Conservation (phyloP, 2,797 vertebrate genomes). For the Ispidina picta region DNA sequence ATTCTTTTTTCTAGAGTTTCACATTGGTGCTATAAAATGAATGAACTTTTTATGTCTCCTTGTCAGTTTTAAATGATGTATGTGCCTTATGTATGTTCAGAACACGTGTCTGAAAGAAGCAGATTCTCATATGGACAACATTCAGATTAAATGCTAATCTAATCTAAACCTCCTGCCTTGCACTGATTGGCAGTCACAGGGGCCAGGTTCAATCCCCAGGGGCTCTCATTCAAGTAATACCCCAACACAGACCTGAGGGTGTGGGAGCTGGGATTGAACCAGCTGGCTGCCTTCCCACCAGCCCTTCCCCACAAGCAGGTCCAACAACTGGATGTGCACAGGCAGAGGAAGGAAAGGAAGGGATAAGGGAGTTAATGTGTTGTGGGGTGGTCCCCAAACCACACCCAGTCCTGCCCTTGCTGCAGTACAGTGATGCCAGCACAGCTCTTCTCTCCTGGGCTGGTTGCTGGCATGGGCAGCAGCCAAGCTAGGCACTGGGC, state of each 20-base stretch:
- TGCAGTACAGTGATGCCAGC: neutral
- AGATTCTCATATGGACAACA: neutral
- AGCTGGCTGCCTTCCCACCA: neutral
- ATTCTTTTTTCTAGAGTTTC: neutral
- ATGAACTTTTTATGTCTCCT: neutral
- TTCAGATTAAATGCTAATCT: neutral
- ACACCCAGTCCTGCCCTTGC: neutral
- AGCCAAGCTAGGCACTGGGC: neutral
- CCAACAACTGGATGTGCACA: neutral
- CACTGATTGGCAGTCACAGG: neutral
- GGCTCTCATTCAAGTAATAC: neutral
- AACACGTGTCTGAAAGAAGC: neutral
- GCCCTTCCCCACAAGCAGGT: neutral
- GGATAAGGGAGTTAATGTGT: fast-evolving
- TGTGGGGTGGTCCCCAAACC: neutral
- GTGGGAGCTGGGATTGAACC: neutral
- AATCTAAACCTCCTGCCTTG: neutral
- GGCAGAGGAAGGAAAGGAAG: neutral
- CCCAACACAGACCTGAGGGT: neutral
- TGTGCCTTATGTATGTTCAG: neutral
- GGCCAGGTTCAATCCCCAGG: neutral
- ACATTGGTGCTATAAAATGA: neutral
- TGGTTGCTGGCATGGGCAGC: neutral
- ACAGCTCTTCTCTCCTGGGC: neutral
- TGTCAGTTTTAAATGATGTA: neutral